Evolutionary conservation across 2,888 invertebrate genomes (phyloP), one percentile per base, ranked within the genome.

Genomic region (Drosophila antonietae): DNA sequence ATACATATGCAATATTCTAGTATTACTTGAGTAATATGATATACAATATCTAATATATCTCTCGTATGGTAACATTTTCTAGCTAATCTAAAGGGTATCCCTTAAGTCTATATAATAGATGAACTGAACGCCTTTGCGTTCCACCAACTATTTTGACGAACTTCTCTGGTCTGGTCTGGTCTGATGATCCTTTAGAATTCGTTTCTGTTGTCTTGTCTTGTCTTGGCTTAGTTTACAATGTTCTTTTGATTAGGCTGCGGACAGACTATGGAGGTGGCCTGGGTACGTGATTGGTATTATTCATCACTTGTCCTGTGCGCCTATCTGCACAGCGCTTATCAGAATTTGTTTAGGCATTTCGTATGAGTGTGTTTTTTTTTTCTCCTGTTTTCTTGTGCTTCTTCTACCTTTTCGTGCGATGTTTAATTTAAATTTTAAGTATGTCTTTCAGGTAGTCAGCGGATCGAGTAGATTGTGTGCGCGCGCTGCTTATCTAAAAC

Each of bases 261-360:
- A 46, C 41, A 62, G 55, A 44, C 76, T 57, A 41, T 74, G 60
- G 35, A 68, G 78, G 78, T 78, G 78, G 78, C 75, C 75, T 28
- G 58, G 37, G 59, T 81, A 89, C 88, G 89, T 89, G 90, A 88
- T 90, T 90, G 86, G 90, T 90, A 90, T 90, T 90, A 90, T 90
- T 90, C 90, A 90, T 90, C 80, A 85, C 79, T 88, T 79, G 84
- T 75, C 81, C 81, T 87, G 70, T 53, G 67, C 56, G 31, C 56
- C 73, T 81, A 80, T 81, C 75, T 69, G 39, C 58, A 31, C 31
- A 49, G 33, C 51, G 84, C 83, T 86, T 86, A 87, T 83, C 83
- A 70, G 79, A 46, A 87, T 87, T 87, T 87, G 86, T 89, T 87
- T 87, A 87, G 86, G 86, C 83, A 65, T 64, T 63, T 35, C 39